Evolutionary conservation across 1,140 invertebrate genomes (phyloP).

Genomic region (Stenopsyche tienmushanensis): DNA sequence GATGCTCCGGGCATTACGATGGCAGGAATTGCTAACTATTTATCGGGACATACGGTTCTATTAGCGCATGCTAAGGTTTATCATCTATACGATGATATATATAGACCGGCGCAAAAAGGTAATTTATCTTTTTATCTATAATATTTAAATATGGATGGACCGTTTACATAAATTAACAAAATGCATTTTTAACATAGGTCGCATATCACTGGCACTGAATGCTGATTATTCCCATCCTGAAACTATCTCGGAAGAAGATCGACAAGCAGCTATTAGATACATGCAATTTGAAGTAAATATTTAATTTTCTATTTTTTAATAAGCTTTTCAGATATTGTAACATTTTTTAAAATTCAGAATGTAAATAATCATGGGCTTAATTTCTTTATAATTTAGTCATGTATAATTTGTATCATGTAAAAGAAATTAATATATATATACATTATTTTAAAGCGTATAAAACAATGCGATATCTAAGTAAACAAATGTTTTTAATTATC

Average conservation of each 20-base stretch:
- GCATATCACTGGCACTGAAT: constrained; percentile 57
- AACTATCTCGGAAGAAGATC: constrained; percentile 46
- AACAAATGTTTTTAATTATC: constrained; percentile 42
- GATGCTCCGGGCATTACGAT: constrained; percentile 47
- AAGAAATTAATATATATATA: constrained; percentile 5
- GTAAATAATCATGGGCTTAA: constrained; percentile 40
- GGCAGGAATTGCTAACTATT: constrained; percentile 50
- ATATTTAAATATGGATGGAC: neutral
- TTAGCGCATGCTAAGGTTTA: constrained; percentile 58
- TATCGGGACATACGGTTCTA: constrained; percentile 55
- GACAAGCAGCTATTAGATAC: constrained; percentile 50
- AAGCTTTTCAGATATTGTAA: neutral
- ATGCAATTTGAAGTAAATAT: constrained; percentile 47
- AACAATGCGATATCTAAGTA: neutral
- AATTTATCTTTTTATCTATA: neutral
- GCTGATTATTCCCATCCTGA: constrained; percentile 54
- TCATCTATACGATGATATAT: constrained; percentile 59
- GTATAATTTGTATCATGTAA: neutral
- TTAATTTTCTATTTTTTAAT: neutral
- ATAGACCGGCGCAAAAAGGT: constrained; percentile 54
- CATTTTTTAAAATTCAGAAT: constrained; percentile 50
- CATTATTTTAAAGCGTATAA: neutral
- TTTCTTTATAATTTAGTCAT: constrained; percentile 3
- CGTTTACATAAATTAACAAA: neutral
- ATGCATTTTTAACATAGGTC: constrained; percentile 21